Conservation (phyloP, 37 sponge, comb jelly and placozoan genomes). For the Crambe crambe region DNA sequence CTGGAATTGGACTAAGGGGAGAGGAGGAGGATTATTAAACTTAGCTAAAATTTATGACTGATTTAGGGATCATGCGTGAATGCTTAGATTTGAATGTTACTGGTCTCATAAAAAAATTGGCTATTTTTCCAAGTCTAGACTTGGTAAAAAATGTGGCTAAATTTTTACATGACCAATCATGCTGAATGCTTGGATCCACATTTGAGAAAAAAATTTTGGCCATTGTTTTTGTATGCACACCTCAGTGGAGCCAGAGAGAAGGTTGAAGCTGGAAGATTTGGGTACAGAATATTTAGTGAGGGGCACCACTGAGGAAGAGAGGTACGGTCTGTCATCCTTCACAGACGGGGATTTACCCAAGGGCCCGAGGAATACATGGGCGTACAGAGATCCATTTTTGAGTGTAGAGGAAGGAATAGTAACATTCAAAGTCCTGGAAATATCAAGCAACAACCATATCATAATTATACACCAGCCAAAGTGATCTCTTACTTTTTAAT, state of each 20-base stretch:
- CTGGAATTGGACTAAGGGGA: neutral
- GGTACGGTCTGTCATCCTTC: neutral
- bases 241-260: constrained; percentile 21
- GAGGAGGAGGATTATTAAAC: neutral
- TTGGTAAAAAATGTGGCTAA: too few relatives aligned
- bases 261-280: constrained; percentile 39
- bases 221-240: too few relatives aligned
- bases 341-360: constrained; percentile 17
- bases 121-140: too few relatives aligned
- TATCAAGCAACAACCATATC: neutral
- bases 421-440: constrained; percentile 60
- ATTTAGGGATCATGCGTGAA: neutral
- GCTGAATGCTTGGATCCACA: too few relatives aligned
- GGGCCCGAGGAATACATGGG: constrained; percentile 59
- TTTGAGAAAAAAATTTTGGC: too few relatives aligned
- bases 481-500: constrained; percentile 21
- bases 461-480: too few relatives aligned
- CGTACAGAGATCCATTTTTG: constrained; percentile 80
- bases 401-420: constrained; percentile 55
- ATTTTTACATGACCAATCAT: too few relatives aligned
- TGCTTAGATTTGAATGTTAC: too few relatives aligned
- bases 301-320: constrained; percentile 25
- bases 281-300: constrained; percentile 67
- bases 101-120: too few relatives aligned
- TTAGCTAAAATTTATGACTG: neutral